Evolutionary conservation across 35 echinoderm and acorn worm species (phyloP), one percentile per base, ranked within the genome.

Genomic region (Lytechinus pictus): DNA sequence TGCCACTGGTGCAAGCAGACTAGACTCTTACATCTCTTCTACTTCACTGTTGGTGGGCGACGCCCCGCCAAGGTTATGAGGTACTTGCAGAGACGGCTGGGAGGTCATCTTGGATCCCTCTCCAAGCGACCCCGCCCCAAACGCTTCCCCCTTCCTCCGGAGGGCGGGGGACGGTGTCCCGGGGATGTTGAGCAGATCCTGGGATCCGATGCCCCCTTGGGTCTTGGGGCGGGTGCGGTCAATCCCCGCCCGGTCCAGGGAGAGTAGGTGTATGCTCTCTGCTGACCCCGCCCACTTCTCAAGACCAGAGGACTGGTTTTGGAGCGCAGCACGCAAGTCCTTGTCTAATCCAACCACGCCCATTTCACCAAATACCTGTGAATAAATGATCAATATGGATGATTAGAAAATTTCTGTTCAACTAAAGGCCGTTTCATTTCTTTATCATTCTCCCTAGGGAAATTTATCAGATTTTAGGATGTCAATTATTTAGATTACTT

Each of bases 361-460:
- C 98, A 99, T 98, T 71, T 99, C 98, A 94, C 98, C 98, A 98
- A 99, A 99, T 54, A 99, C 98, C 98, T 99, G 61, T 71, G 24
- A 71, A 24, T 9, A 57, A 57, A 2, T 11, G 13, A 58, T 58
- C 13, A 7, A 58, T 11, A 58, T 58, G 5, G 6, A 9, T 58
- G 9, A 58, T 58, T 58, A 58, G 13, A 58, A 44, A 44, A 44
- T 44, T 44, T 44, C 33, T 44, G 33, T 44, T 44, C 33, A 44
- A 44, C 33, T 44, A 44, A 44, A 44, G 33, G 2, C n/a, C n/a
- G n/a, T n/a, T n/a, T n/a, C 2, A 44, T 2, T 44, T 0, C 33
- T 44, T 44, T 44, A 44, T 44, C 33, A 44, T 44, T 44, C 33
- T n/a, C n/a, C n/a, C n/a, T n/a, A n/a, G n/a, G 2, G 33, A 44